phyloP scores from a whole-genome alignment of 2,797 vertebrate species.

The Huso huso region DNA sequence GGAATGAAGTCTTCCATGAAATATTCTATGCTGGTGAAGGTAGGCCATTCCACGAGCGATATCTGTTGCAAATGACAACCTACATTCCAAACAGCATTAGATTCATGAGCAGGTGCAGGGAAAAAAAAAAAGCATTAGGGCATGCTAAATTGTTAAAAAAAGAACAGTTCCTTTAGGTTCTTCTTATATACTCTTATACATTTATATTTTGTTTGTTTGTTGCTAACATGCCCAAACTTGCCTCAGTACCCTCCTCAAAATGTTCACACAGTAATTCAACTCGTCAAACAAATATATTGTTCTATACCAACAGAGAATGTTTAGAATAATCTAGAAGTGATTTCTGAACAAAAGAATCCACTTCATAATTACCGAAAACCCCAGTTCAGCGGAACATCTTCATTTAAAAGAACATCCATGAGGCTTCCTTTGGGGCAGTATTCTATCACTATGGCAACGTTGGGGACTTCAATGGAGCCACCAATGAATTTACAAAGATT shows the following conservation, averaged over 20 bases:
- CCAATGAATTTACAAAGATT: constrained; percentile 68
- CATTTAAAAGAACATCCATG: constrained; percentile 58
- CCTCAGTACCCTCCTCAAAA: no score
- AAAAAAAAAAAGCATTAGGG: neutral
- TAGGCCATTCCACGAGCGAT: constrained; percentile 58
- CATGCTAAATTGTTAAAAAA: no score
- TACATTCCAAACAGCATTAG: constrained; percentile 19
- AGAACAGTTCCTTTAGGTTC: no score
- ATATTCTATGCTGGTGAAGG: constrained; percentile 60
- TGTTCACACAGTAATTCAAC: neutral
- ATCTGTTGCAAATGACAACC: constrained; percentile 64
- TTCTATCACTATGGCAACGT: constrained; percentile 59
- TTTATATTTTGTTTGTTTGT: no score
- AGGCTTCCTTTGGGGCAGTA: constrained; percentile 69
- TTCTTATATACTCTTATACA: no score
- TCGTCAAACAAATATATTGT: no score
- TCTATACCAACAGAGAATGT: no score
- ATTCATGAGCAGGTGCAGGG: neutral
- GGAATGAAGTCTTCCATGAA: constrained; percentile 59
- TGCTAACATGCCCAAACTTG: no score
- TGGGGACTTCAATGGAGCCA: constrained; percentile 56
- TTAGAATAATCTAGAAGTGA: no score
- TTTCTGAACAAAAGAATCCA: neutral
- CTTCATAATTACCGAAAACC: constrained; percentile 53
- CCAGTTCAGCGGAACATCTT: constrained; percentile 67